A percentile compares a stretch with the other conserved stretches of the same genome.
These are phyloP conservation scores for Polietes domitor DNA, from an alignment of 2,888 invertebrate species.

Conservation along the genomic window DNA sequence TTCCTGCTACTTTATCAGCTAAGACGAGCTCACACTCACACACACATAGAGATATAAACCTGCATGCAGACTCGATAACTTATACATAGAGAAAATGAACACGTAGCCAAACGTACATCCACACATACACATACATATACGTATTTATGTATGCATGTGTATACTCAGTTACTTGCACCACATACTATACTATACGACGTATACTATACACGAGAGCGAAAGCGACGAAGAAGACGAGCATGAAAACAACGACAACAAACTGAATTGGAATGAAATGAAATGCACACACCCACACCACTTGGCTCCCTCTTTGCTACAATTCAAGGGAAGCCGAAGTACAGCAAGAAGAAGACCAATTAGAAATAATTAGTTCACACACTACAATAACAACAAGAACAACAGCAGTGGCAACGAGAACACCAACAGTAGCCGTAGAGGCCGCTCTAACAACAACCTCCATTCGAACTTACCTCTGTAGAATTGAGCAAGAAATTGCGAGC, in stretches of 20 bases:
- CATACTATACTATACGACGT: too few species aligned
- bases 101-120: too few species aligned
- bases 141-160: slow-evolving; percentile 1
- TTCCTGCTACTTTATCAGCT: slow-evolving; percentile 39
- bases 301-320: background rate
- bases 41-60: slow-evolving; percentile 4
- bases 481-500: background rate
- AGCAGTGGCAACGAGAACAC: background rate
- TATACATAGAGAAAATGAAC: slow-evolving; percentile 7
- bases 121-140: background rate
- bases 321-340: background rate
- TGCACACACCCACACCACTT: slow-evolving; percentile 64
- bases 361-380: slow-evolving; percentile 53
- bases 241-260: slow-evolving; percentile 26
- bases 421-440: background rate
- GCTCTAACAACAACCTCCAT: background rate
- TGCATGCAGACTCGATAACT: background rate
- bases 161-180: slow-evolving; percentile 7
- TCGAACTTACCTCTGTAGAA: background rate
- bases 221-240: background rate
- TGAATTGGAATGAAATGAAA: slow-evolving; percentile 14
- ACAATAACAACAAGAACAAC: background rate
- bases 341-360: slow-evolving; percentile 36
- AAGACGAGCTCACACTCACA: slow-evolving; percentile 22
- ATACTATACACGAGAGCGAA: background rate